Conservation (phyloP, 2,113 vertebrate species). For the Myanophis thanlyinensis region DNA sequence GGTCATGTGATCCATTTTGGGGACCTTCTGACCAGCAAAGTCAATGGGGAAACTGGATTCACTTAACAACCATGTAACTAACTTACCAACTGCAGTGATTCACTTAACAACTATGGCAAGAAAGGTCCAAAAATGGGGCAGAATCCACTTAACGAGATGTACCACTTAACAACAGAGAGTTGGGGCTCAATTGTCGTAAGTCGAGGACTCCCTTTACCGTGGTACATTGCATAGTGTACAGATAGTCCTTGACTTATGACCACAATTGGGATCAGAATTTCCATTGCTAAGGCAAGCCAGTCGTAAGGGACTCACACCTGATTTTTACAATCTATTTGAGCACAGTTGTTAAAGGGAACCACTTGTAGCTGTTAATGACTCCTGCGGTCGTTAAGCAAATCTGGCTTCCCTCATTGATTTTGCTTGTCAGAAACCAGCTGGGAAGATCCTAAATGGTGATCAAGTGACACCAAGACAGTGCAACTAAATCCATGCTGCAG, state of each 20-base stretch:
- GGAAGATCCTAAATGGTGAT: background rate
- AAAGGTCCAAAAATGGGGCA: too few relatives aligned
- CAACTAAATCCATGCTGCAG: background rate
- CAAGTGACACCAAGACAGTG: background rate
- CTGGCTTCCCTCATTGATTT: background rate
- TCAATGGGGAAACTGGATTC: too few relatives aligned
- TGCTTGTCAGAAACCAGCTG: background rate
- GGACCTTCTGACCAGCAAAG: too few relatives aligned
- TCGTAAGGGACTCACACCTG: background rate
- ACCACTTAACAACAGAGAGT: too few relatives aligned
- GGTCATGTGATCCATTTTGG: too few relatives aligned
- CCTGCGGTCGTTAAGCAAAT: background rate
- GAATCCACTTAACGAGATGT: too few relatives aligned
- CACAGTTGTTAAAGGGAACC: background rate
- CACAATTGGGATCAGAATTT: background rate
- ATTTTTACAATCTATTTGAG: background rate
- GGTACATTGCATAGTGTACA: background rate
- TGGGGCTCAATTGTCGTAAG: too few relatives aligned
- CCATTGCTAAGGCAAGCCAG: background rate
- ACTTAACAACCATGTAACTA: too few relatives aligned
- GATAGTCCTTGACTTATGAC: background rate
- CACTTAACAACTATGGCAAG: too few relatives aligned
- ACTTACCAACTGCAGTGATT: too few relatives aligned
- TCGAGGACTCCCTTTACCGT: too few relatives aligned
- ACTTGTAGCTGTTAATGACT: background rate